phyloP scores from a whole-genome alignment of 2,888 invertebrate species.

The Camptogramma bilineatum region DNA sequence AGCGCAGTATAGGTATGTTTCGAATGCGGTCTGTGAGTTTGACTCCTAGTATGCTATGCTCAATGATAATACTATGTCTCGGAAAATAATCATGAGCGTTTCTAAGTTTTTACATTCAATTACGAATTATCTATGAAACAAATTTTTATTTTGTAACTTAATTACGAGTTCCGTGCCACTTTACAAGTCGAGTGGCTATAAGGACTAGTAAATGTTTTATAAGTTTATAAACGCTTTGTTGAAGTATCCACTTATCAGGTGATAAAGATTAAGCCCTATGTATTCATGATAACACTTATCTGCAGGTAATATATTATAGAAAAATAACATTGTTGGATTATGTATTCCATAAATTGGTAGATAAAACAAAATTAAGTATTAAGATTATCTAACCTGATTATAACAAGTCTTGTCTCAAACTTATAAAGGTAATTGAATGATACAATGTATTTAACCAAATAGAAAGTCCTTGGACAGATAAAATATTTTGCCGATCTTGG shows the following conservation, averaged over 20 bases:
- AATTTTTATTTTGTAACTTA: not conserved
- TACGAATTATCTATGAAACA: not conserved
- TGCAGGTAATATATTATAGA: constrained; percentile 38
- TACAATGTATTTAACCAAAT: not conserved
- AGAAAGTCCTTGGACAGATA: not conserved
- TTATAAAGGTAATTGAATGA: constrained; percentile 2
- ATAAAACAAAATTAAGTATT: constrained; percentile 29
- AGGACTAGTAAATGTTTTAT: constrained; percentile 37
- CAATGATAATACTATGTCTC: too few species aligned
- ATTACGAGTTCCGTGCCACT: constrained; percentile 5
- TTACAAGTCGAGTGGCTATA: constrained; percentile 30
- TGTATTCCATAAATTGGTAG: constrained; percentile 24
- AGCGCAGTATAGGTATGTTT: too few species aligned
- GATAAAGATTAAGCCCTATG: constrained; percentile 44
- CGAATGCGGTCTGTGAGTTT: too few species aligned
- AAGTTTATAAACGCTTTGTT: constrained; percentile 40
- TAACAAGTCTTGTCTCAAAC: not conserved
- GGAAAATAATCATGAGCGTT: too few species aligned
- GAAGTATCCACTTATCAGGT: constrained; percentile 45
- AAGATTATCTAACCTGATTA: constrained; percentile 14
- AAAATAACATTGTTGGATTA: constrained; percentile 39
- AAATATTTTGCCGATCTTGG: too few species aligned
- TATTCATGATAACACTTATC: constrained; percentile 46
- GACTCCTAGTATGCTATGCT: too few species aligned
- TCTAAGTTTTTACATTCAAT: not conserved